A percentile compares a stretch with the other conserved stretches of the same genome.
Evolutionary conservation across 2,888 invertebrate genomes (phyloP).

Genomic region (Cotesia congregata): DNA sequence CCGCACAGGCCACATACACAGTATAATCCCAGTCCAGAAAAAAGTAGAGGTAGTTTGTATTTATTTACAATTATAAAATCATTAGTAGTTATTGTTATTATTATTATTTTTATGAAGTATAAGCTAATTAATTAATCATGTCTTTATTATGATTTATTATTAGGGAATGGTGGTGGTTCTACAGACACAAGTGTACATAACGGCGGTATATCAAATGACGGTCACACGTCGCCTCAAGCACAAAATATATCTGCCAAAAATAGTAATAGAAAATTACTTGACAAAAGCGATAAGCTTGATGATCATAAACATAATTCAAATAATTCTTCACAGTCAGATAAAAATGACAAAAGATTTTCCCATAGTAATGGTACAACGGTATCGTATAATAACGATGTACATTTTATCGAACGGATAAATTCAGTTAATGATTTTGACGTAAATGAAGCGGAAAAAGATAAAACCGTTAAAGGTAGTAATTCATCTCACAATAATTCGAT

Average conservation of each 20-base stretch:
- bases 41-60: conserved; percentile 71
- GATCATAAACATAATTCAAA: conserved; percentile 64
- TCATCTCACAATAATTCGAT: conserved; percentile 59
- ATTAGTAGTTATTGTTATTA: background rate
- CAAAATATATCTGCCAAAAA: conserved; percentile 68
- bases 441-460: conserved; percentile 71
- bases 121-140: conserved; percentile 6
- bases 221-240: conserved; percentile 53
- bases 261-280: conserved; percentile 73
- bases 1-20: conserved; percentile 66
- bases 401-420: conserved; percentile 71
- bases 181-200: conserved; percentile 64
- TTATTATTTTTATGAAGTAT: background rate
- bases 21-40: conserved; percentile 71
- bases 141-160: conserved; percentile 30
- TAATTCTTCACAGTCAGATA: conserved; percentile 62
- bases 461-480: conserved; percentile 63
- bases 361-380: conserved; percentile 70
- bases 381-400: conserved; percentile 68
- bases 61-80: conserved; percentile 52
- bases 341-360: conserved; percentile 68
- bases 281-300: conserved; percentile 70
- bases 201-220: conserved; percentile 63
- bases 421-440: conserved; percentile 72
- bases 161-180: conserved; percentile 58